A percentile compares a stretch with the other conserved stretches of the same genome.
These are phyloP conservation scores for Drosophila prolongata DNA, from an alignment of 2,888 invertebrate species.

Conservation along the genomic window DNA sequence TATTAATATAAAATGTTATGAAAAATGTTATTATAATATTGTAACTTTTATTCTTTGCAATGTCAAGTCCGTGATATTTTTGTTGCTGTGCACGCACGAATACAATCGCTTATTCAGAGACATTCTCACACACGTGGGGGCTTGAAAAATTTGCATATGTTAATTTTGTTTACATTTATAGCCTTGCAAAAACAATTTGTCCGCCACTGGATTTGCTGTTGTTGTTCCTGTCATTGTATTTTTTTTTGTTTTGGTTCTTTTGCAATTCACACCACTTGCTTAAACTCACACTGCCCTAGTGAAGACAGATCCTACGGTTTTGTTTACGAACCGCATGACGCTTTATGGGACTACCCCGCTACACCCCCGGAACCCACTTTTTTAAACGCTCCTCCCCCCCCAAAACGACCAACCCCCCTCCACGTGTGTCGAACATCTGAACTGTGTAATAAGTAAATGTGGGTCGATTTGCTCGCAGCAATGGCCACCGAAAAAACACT, in stretches of 20 bases:
- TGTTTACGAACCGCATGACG: conserved; percentile 64
- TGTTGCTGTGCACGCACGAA: conserved; percentile 1
- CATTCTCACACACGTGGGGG: conserved; percentile 46
- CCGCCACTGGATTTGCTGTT: conserved; percentile 43
- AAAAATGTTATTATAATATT: too few relatives aligned
- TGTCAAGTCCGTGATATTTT: background rate
- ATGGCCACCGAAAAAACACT: background rate
- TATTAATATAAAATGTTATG: too few relatives aligned
- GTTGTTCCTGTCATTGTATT: conserved; percentile 9
- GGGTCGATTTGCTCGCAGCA: conserved; percentile 37
- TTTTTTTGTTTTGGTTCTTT: conserved; percentile 18
- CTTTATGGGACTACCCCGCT: conserved; percentile 50
- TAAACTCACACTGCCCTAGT: conserved; percentile 1
- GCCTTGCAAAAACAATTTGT: conserved; percentile 73
- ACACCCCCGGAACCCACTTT: background rate
- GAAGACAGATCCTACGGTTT: conserved; percentile 30
- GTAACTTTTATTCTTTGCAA: background rate
- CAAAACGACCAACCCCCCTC: background rate
- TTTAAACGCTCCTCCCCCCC: background rate
- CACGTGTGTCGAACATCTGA: conserved; percentile 43
- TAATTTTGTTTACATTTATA: conserved; percentile 78
- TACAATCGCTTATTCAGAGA: conserved; percentile 7
- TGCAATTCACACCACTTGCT: conserved; percentile 59
- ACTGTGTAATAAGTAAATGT: conserved; percentile 53
- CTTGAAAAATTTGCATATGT: conserved; percentile 72